A percentile compares a stretch with the other conserved stretches of the same genome.
phyloP scores from a whole-genome alignment of 2,113 vertebrate species.

The Hippoglossus stenolepis region DNA sequence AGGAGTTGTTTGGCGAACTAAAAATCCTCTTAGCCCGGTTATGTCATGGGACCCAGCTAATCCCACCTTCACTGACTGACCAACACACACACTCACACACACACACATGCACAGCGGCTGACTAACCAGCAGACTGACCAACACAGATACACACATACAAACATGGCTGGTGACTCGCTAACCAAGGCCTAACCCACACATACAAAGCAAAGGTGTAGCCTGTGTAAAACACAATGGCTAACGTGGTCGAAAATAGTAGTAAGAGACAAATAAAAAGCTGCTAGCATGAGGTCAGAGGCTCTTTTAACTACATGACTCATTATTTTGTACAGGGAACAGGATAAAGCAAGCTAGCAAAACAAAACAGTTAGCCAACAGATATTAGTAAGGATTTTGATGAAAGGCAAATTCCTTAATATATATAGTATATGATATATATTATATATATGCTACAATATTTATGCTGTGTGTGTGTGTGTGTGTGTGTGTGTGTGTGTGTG shows the following conservation, averaged over 20 bases:
- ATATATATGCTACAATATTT: not conserved
- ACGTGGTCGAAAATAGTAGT: constrained; percentile 50
- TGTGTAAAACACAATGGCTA: constrained; percentile 36
- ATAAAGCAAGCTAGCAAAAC: constrained; percentile 26
- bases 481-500: constrained; percentile 14
- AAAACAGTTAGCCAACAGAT: constrained; percentile 15
- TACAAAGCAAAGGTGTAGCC: constrained; percentile 31
- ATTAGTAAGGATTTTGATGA: constrained; percentile 16
- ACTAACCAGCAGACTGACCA: constrained; percentile 50
- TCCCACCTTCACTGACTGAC: constrained; percentile 76
- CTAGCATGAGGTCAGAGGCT: constrained; percentile 48
- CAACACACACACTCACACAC: constrained; percentile 43
- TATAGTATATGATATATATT: not conserved
- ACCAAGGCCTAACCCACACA: constrained; percentile 33
- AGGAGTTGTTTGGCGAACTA: constrained; percentile 66
- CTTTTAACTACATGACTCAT: constrained; percentile 33
- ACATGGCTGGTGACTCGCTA: constrained; percentile 20
- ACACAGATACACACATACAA: constrained; percentile 28
- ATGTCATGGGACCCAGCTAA: constrained; percentile 80
- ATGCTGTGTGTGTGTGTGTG: constrained; percentile 1
- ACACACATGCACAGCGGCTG: constrained; percentile 36
- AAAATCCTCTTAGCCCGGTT: constrained; percentile 80
- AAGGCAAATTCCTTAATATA: constrained; percentile 21
- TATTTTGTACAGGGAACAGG: constrained; percentile 27
- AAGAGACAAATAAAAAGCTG: constrained; percentile 42